These are phyloP conservation scores for Panzeria rudis DNA, from an alignment of 2,888 invertebrate genomes.

Conservation along the genomic window DNA sequence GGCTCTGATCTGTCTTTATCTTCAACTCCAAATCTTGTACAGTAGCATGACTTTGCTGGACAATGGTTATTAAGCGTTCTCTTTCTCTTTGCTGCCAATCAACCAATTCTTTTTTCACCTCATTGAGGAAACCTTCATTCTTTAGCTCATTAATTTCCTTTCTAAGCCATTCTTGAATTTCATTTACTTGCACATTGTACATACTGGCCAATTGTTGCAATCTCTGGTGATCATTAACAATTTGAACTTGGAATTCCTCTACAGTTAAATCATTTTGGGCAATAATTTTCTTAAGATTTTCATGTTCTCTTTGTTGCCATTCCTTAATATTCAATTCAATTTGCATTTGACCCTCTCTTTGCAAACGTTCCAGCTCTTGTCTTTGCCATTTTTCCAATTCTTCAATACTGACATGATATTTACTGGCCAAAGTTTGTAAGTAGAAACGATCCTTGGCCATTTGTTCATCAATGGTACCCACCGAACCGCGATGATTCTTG, in stretches of 20 bases:
- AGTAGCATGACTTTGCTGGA: slow-evolving; percentile 79
- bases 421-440: slow-evolving; percentile 78
- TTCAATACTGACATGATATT: slow-evolving; percentile 81
- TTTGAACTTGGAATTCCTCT: slow-evolving; percentile 80
- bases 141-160: slow-evolving; percentile 80
- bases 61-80: slow-evolving; percentile 78
- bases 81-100: slow-evolving; percentile 81
- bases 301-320: slow-evolving; percentile 80
- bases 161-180: slow-evolving; percentile 81
- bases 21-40: slow-evolving; percentile 80
- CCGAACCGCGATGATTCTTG: slow-evolving; percentile 80
- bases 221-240: slow-evolving; percentile 80
- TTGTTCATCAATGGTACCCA: slow-evolving; percentile 78
- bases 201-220: slow-evolving; percentile 79
- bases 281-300: slow-evolving; percentile 78
- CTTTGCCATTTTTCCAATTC: slow-evolving; percentile 82
- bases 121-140: slow-evolving; percentile 80
- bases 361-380: slow-evolving; percentile 80
- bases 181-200: slow-evolving; percentile 81
- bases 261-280: slow-evolving; percentile 81
- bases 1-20: slow-evolving; percentile 79
- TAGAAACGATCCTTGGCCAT: slow-evolving; percentile 79
- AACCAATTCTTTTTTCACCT: slow-evolving; percentile 79
- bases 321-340: slow-evolving; percentile 78
- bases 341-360: slow-evolving; percentile 76